phyloP scores from a whole-genome alignment of 1,140 invertebrate species.

The Eumeta japonica region DNA sequence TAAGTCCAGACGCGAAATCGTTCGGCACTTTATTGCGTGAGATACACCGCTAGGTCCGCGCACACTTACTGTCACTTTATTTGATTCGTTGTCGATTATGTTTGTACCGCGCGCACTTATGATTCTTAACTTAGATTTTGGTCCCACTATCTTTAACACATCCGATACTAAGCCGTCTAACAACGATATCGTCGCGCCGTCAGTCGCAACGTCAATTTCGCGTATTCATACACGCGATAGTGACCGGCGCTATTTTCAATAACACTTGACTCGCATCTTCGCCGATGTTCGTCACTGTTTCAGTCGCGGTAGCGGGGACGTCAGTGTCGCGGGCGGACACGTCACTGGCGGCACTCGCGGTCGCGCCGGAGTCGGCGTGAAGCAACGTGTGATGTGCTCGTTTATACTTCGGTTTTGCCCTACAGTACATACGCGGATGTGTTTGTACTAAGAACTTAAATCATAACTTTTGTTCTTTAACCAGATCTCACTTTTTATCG shows the following conservation, averaged over 20 bases:
- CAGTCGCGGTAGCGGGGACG: no score
- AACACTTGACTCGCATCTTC: background rate
- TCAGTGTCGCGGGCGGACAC: no score
- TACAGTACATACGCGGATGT: no score
- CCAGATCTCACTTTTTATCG: no score
- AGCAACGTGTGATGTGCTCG: no score
- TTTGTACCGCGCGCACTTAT: background rate
- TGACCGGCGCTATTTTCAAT: slow-evolving; percentile 2
- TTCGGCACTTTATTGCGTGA: background rate
- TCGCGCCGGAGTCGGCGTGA: no score
- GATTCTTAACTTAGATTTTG: background rate
- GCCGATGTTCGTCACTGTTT: slow-evolving; percentile 1
- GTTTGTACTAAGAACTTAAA: no score
- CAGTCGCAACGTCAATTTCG: background rate
- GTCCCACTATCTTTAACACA: background rate
- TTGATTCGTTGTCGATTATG: slow-evolving; percentile 1
- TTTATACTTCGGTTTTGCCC: no score
- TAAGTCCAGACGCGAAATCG: background rate
- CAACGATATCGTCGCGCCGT: background rate
- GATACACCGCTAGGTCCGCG: slow-evolving; percentile 2
- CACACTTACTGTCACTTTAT: background rate
- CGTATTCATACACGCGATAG: background rate
- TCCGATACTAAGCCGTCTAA: slow-evolving; percentile 2
- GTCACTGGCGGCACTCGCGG: no score
- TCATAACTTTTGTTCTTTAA: no score